Percentiles rank a stretch among this genome's conserved stretches.
Evolutionary conservation across 2,888 invertebrate species (phyloP).

Genomic region (Eupithecia insigniata): DNA sequence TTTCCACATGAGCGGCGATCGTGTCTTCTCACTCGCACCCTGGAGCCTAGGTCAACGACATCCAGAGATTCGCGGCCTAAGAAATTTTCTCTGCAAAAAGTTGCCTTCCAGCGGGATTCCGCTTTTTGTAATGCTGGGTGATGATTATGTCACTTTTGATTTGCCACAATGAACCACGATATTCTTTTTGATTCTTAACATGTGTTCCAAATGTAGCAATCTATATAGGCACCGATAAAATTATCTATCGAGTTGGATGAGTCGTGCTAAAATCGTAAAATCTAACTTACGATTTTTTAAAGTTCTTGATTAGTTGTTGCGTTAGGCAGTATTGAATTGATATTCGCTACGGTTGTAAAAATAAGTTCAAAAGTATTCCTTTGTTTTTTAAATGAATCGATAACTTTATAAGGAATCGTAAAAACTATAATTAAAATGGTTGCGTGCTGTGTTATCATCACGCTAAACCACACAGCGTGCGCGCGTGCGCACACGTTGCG

Average conservation of each 20-base stretch:
- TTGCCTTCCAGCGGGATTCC: constrained; percentile 46
- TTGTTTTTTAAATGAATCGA: constrained; percentile 7
- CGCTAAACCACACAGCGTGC: constrained; percentile 49
- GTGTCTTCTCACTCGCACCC: constrained; percentile 71
- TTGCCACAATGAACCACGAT: constrained; percentile 27
- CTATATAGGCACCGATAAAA: constrained; percentile 6
- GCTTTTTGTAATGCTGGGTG: constrained; percentile 44
- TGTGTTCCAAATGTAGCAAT: neutral
- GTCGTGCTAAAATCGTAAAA: neutral
- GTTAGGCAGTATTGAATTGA: neutral
- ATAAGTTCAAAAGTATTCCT: neutral
- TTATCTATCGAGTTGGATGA: neutral
- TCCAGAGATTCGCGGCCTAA: constrained; percentile 66
- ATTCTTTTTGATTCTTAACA: constrained; percentile 11
- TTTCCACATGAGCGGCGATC: constrained; percentile 77
- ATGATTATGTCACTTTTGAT: constrained; percentile 50
- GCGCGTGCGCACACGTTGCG: constrained; percentile 51
- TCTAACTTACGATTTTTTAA: neutral
- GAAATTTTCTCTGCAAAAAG: constrained; percentile 51
- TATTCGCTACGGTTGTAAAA: neutral
- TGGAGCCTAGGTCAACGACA: constrained; percentile 78
- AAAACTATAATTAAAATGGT: constrained; percentile 53
- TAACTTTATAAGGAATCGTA: constrained; percentile 35
- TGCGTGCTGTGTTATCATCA: constrained; percentile 63
- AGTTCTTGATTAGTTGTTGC: neutral